Conservation (phyloP, 2,797 vertebrate genomes). For the Phataginus tricuspis region DNA sequence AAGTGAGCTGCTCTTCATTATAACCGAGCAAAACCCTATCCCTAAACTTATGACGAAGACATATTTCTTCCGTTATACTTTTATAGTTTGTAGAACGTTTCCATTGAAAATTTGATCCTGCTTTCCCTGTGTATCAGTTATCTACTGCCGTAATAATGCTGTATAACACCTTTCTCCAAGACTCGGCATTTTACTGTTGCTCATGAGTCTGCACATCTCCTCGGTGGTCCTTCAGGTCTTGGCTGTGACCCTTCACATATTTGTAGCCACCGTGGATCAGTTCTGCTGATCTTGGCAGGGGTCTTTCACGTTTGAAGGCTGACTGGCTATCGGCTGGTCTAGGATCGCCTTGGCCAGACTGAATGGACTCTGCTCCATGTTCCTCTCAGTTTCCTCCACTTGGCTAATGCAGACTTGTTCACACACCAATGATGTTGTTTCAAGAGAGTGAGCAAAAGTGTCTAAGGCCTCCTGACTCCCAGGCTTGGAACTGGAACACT, state of each 20-base stretch:
- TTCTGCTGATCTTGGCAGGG: background rate
- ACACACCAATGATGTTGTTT: background rate
- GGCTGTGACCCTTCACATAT: background rate
- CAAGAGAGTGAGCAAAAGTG: background rate
- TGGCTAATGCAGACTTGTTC: background rate
- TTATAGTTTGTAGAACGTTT: background rate
- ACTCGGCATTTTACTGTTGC: background rate
- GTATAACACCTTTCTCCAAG: background rate
- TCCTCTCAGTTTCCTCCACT: background rate
- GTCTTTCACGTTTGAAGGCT: background rate
- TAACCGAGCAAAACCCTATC: background rate
- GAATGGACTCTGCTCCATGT: background rate
- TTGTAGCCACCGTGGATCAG: background rate
- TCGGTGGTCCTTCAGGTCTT: background rate
- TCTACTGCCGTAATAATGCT: background rate
- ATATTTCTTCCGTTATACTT: background rate
- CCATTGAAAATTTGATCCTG: background rate
- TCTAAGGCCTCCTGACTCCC: background rate
- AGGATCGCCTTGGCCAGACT: background rate
- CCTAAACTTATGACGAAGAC: background rate
- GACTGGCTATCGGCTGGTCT: background rate
- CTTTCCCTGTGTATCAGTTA: background rate
- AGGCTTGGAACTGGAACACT: background rate
- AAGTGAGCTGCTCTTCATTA: background rate
- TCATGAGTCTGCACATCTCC: background rate